phyloP scores from a whole-genome alignment of 2,888 invertebrate genomes.

The Pheosia gnoma region DNA sequence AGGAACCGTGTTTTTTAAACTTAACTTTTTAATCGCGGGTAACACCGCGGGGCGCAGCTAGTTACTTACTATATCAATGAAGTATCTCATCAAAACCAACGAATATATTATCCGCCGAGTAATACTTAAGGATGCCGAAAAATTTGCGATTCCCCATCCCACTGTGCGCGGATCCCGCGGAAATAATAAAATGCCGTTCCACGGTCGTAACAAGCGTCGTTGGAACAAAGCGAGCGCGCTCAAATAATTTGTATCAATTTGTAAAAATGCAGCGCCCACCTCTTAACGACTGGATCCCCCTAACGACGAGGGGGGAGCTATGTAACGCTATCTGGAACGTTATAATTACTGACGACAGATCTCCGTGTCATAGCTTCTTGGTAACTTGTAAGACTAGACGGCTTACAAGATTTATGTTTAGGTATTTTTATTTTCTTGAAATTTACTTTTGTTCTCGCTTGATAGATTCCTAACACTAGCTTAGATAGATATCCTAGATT shows the following conservation, averaged over 20 bases:
- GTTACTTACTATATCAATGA: no score
- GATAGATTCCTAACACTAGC: no score
- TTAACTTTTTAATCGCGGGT: no score
- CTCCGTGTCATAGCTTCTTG: slow-evolving; percentile 44
- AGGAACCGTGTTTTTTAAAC: no score
- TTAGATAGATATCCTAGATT: no score
- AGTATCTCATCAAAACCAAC: no score
- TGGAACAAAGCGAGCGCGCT: slow-evolving; percentile 83
- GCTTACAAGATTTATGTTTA: slow-evolving; percentile 1
- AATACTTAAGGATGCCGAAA: not conserved
- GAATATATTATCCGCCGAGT: no score
- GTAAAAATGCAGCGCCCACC: slow-evolving; percentile 80
- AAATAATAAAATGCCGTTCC: slow-evolving; percentile 83
- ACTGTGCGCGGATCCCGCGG: slow-evolving; percentile 48
- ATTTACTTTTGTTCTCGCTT: no score
- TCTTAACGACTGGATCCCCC: slow-evolving; percentile 52
- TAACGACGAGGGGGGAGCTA: slow-evolving; percentile 36
- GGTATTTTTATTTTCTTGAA: not conserved
- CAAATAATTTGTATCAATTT: slow-evolving; percentile 85
- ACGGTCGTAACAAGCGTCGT: slow-evolving; percentile 82
- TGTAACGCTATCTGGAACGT: slow-evolving; percentile 59
- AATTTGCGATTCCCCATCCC: slow-evolving; percentile 26
- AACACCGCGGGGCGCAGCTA: no score
- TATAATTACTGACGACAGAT: slow-evolving; percentile 70
- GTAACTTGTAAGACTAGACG: slow-evolving; percentile 24